phyloP scores from a whole-genome alignment of 2,113 vertebrate genomes.

The Scytalopus superciliaris region DNA sequence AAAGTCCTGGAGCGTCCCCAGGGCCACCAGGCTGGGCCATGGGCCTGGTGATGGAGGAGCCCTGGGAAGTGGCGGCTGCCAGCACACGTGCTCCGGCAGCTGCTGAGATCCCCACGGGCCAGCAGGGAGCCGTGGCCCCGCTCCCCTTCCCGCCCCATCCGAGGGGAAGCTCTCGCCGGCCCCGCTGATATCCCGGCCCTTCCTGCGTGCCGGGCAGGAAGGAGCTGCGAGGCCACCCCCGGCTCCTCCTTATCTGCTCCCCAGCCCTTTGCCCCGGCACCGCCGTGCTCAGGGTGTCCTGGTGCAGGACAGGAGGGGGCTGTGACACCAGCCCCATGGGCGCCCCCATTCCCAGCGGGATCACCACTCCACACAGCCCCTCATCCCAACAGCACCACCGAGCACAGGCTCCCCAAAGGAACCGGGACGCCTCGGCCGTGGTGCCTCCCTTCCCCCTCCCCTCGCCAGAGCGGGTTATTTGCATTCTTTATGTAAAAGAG shows the following conservation, averaged over 20 bases:
- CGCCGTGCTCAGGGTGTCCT: not conserved
- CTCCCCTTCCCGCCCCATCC: not conserved
- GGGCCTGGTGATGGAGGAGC: not conserved
- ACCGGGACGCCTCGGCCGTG: not conserved
- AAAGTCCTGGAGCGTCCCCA: not conserved
- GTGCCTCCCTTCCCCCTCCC: not conserved
- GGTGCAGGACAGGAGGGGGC: rapidly evolving
- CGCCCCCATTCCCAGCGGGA: rapidly evolving
- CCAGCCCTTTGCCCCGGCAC: conserved; percentile 8
- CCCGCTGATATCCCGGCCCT: conserved; percentile 59
- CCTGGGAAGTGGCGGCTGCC: not conserved
- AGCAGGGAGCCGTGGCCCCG: rapidly evolving
- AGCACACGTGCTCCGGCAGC: not conserved
- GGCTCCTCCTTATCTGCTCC: conserved; percentile 49
- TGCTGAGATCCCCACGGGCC: not conserved
- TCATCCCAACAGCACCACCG: rapidly evolving
- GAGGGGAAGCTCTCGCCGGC: conserved; percentile 35
- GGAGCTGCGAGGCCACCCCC: conserved; percentile 26
- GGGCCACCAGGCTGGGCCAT: not conserved
- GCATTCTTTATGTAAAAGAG: conserved; percentile 81
- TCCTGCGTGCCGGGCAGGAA: conserved; percentile 65
- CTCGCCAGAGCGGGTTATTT: conserved; percentile 29
- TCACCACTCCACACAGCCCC: rapidly evolving
- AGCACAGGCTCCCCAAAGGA: not conserved
- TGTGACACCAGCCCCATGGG: rapidly evolving